Percentiles rank a stretch among this genome's conserved stretches.
Evolutionary conservation across 2,113 vertebrate genomes (phyloP).

Genomic region (Otocyon megalotis): DNA sequence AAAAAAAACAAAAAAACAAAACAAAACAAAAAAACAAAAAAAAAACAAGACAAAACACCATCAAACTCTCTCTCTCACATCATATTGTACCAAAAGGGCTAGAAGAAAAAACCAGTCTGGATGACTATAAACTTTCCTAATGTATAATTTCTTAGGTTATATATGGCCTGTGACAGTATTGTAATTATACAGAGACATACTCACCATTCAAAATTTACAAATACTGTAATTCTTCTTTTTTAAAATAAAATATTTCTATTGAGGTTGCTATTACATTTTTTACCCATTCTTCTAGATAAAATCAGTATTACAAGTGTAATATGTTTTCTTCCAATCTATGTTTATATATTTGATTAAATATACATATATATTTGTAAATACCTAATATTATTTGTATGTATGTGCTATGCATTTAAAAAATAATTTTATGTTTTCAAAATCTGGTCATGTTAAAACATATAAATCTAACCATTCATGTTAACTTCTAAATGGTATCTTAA

Average conservation of each 20-base stretch:
- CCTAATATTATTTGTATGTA: neutral
- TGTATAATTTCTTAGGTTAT: neutral
- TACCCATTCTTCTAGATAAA: neutral
- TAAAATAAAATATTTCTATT: constrained; percentile 39
- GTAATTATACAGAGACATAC: neutral
- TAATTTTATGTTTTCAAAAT: neutral
- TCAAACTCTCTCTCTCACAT: neutral
- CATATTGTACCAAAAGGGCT: neutral
- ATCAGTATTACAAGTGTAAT: neutral
- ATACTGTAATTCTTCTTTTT: neutral
- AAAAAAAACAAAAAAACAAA: neutral
- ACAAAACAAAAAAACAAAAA: neutral
- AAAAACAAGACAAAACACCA: neutral
- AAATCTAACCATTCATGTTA: constrained; percentile 36
- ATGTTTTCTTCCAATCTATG: neutral
- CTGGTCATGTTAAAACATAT: neutral
- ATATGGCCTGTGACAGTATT: neutral
- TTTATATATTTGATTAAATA: neutral
- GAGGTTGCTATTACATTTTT: neutral
- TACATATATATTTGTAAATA: neutral
- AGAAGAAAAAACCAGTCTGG: neutral
- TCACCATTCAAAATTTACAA: constrained; percentile 35
- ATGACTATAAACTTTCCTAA: neutral
- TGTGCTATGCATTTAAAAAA: neutral
- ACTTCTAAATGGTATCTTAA: constrained; percentile 19